phyloP scores from a whole-genome alignment of 53 echinoderm and acorn worm species.

The Antedon mediterranea region DNA sequence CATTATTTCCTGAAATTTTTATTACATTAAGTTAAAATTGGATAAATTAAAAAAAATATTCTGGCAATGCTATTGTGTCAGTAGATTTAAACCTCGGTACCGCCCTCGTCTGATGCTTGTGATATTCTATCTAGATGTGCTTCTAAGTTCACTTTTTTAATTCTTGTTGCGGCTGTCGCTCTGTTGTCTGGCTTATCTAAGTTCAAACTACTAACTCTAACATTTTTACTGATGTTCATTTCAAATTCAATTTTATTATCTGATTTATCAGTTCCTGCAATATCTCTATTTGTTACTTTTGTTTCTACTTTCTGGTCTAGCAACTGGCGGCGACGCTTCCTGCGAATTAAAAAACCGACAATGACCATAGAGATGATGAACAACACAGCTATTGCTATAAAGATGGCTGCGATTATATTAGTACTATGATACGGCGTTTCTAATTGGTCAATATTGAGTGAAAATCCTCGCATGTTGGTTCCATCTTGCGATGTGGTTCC shows the following conservation, averaged over 20 bases:
- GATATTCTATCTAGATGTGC: constrained; percentile 38
- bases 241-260: constrained; percentile 35
- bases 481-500: constrained; percentile 48
- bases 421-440: neutral
- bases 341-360: neutral
- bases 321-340: constrained; percentile 16
- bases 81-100: constrained; percentile 82
- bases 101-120: constrained; percentile 25
- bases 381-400: constrained; percentile 19
- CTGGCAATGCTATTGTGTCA: neutral
- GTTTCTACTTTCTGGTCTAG: neutral
- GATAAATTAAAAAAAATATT: no score
- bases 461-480: constrained; percentile 75
- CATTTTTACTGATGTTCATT: constrained; percentile 74
- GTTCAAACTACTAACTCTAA: constrained; percentile 78
- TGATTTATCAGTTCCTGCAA: neutral
- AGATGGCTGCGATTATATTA: neutral
- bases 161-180: constrained; percentile 38
- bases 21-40: no score
- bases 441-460: constrained; percentile 37
- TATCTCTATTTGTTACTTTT: constrained; percentile 17
- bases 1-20: no score
- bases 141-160: constrained; percentile 95
- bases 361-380: constrained; percentile 27
- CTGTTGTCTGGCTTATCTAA: constrained; percentile 60